Base-by-base conservation (phyloP, 2,797 vertebrate species). In the Notolabrus celidotus region DNA sequence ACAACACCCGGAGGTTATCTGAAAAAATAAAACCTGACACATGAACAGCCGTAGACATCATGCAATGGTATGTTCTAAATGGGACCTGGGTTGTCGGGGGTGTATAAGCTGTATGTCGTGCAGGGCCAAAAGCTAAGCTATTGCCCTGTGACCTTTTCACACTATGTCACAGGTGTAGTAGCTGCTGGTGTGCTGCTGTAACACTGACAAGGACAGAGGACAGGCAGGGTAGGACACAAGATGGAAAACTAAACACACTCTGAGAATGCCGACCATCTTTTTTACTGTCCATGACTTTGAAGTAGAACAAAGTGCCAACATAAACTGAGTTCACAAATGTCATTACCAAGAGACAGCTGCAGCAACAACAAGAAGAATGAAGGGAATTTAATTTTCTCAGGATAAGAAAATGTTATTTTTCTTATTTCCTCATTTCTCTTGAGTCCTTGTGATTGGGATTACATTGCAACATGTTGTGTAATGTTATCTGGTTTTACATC, bases 21-120 rank as follows among this genome's bases (percentile, higher is more conserved):
- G 29, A 31, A 27, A 65, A 51, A 31, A 52, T 16, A 36, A n/a
- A 54, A 2, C 17, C 36, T 11, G 54, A 51, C 58, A 47, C 77
- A 67, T 54, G 58, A 53, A 52, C 61, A 72, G 64, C 57, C 27
- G 0, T 31, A 77, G 59, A 68, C 52, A 43, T 63, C 79, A 67
- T 64, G 71, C 60, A 39, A 55, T 25, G 61, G 57, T 45, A 64
- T 75, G 74, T 80, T 83, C 78, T 74, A 67, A 83, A 80, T 86
- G 63, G 59, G 45, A 70, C 22, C 6, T 3, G 17, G 66, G 73
- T 80, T 27, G 31, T 51, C 0, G 23, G 47, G 67, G 70, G 34
- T 57, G 23, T 67, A 29, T 67, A 67, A 75, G 70, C 72, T 78
- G 41, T 79, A 64, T 74, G 53, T 66, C 71, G 65, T 16, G 10